Conservation (phyloP, 1,140 invertebrate species). For the Trachymyrmex septentrionalis region DNA sequence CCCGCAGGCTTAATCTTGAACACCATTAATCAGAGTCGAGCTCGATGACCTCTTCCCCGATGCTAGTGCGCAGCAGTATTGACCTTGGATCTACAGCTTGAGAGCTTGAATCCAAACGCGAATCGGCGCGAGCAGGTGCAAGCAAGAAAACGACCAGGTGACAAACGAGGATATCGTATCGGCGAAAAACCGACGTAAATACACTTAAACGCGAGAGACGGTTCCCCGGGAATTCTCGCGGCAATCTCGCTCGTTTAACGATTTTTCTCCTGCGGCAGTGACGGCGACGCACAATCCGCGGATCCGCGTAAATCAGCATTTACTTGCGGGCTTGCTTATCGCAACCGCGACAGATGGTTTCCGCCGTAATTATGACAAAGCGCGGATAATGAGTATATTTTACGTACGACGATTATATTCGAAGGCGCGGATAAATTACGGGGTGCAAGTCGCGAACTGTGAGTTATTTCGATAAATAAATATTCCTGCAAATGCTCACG, state of each 20-base stretch:
- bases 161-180: conserved; percentile 71
- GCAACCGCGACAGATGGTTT: conserved; percentile 36
- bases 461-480: conserved; percentile 50
- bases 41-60: conserved; percentile 67
- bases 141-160: conserved; percentile 15
- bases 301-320: conserved; percentile 56
- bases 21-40: conserved; percentile 80
- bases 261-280: conserved; percentile 4
- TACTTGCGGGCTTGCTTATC: conserved; percentile 5
- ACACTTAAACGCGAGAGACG: conserved; percentile 1
- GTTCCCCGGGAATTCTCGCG: neutral
- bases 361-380: conserved; percentile 56
- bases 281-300: neutral
- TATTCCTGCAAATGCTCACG: neutral
- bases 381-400: conserved; percentile 59
- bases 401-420: conserved; percentile 52
- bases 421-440: conserved; percentile 46
- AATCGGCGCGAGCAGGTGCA: conserved; percentile 65
- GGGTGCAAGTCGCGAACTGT: conserved; percentile 29
- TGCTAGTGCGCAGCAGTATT: conserved; percentile 54
- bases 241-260: neutral
- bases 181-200: conserved; percentile 64
- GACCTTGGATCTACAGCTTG: conserved; percentile 71
- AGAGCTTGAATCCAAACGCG: conserved; percentile 63
- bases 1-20: conserved; percentile 63